These are phyloP conservation scores for Eulithis prunata DNA, from an alignment of 2,888 invertebrate genomes.

Conservation along the genomic window DNA sequence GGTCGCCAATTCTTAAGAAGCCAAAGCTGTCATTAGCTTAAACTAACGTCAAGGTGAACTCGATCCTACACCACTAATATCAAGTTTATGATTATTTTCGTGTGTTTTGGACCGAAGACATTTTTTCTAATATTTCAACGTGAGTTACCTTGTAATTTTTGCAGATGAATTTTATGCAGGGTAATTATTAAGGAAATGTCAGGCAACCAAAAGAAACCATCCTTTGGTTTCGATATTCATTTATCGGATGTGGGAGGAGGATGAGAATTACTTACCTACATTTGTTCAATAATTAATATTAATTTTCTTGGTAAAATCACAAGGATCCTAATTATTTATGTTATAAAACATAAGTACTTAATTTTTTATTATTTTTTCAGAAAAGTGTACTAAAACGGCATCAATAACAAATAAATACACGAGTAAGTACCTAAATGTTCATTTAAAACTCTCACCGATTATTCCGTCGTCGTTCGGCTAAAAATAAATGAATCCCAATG, in stretches of 20 bases:
- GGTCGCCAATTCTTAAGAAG: neutral
- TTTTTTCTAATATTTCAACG: neutral
- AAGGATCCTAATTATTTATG: too few relatives aligned
- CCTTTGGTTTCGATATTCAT: too few relatives aligned
- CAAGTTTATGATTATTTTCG: neutral
- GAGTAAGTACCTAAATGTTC: too few relatives aligned
- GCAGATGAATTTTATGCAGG: neutral
- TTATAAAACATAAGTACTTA: too few relatives aligned
- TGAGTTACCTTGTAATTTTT: constrained; percentile 5
- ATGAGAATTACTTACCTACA: too few relatives aligned
- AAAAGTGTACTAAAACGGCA: too few relatives aligned
- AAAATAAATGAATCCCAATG: neutral
- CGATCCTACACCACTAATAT: neutral
- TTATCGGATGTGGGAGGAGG: too few relatives aligned
- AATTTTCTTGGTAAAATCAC: too few relatives aligned
- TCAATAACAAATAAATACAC: too few relatives aligned
- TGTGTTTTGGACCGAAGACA: neutral
- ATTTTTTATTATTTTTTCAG: too few relatives aligned
- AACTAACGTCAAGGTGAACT: constrained; percentile 13
- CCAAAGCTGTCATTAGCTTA: neutral
- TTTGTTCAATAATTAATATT: too few relatives aligned
- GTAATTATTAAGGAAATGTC: neutral
- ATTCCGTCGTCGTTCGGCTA: neutral
- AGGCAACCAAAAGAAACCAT: too few relatives aligned
- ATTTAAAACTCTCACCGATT: neutral